Evolutionary conservation across 1,140 invertebrate genomes (phyloP).

Genomic region (Ostrea denselamellosa): DNA sequence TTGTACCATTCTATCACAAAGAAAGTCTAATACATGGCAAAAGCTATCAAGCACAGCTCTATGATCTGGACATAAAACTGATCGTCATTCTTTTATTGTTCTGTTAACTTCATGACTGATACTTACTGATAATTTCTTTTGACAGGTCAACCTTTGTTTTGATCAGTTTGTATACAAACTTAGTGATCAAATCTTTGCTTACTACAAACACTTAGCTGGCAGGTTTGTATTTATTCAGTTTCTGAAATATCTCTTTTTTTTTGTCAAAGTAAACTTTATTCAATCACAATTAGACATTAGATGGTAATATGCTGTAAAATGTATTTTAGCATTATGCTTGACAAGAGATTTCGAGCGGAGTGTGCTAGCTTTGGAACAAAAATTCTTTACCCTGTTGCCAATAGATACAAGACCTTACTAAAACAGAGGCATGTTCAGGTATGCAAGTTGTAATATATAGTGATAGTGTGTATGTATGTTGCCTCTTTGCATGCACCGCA

Average conservation of each 20-base stretch:
- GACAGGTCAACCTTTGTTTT: slow-evolving; percentile 96
- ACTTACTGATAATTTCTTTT: slow-evolving; percentile 14
- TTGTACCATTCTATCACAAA: background rate
- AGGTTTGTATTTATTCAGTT: slow-evolving; percentile 79
- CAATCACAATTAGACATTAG: background rate
- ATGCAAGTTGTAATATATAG: slow-evolving; percentile 7
- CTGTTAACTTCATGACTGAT: background rate
- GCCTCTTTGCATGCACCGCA: background rate
- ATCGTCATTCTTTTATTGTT: background rate
- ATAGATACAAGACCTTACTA: slow-evolving; percentile 96
- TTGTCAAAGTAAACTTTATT: background rate
- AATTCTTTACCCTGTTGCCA: slow-evolving; percentile 88
- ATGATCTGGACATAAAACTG: too few relatives aligned
- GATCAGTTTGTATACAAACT: slow-evolving; percentile 99
- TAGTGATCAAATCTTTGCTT: slow-evolving; percentile 98
- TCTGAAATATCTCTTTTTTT: background rate
- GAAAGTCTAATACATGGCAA: background rate
- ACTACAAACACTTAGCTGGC: slow-evolving; percentile 98
- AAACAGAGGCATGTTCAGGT: slow-evolving; percentile 94
- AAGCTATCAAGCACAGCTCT: too few relatives aligned
- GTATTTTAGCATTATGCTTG: slow-evolving; percentile 91
- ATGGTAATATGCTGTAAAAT: background rate
- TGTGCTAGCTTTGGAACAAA: slow-evolving; percentile 91
- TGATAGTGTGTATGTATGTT: background rate
- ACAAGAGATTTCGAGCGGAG: slow-evolving; percentile 97